A percentile compares a stretch with the other conserved stretches of the same genome.
phyloP scores from a whole-genome alignment of 2,113 vertebrate species.

The Butastur rufipennis region DNA sequence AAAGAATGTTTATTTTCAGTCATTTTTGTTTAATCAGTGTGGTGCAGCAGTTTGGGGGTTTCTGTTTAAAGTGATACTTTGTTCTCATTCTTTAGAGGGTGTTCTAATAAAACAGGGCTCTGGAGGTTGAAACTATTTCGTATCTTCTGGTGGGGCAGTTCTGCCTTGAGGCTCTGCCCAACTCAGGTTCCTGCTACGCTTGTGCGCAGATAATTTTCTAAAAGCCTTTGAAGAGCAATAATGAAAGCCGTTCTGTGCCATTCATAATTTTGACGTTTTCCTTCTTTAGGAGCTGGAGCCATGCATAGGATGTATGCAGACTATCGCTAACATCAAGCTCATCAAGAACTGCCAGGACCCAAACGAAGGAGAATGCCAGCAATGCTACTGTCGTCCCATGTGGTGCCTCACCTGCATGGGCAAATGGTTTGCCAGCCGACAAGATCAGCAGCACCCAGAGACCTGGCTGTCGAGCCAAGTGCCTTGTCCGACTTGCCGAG shows the following conservation, averaged over 20 bases:
- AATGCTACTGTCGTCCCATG: constrained; percentile 93
- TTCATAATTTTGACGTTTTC: background rate
- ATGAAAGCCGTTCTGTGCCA: background rate
- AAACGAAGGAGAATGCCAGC: constrained; percentile 80
- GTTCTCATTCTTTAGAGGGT: background rate
- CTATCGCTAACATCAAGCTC: constrained; percentile 83
- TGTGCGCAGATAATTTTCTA: background rate
- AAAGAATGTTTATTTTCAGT: background rate
- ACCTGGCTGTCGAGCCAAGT: constrained; percentile 91
- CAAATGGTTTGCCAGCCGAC: constrained; percentile 94
- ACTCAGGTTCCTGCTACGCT: background rate
- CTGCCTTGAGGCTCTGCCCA: background rate
- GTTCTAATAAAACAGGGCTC: background rate
- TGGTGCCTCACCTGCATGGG: constrained; percentile 96
- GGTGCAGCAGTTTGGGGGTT: background rate
- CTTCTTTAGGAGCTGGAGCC: constrained; percentile 83
- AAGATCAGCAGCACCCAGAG: constrained; percentile 90
- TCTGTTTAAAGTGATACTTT: background rate
- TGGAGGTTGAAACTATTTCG: background rate
- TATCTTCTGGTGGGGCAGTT: background rate
- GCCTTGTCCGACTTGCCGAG: constrained; percentile 91
- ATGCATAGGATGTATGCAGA: constrained; percentile 94
- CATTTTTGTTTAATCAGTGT: background rate
- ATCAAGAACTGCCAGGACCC: constrained; percentile 80
- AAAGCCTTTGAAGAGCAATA: background rate